A percentile compares a stretch with the other conserved stretches of the same genome.
These are phyloP conservation scores for Spisula subtruncata DNA, from an alignment of 2,888 invertebrate genomes.

Conservation along the genomic window DNA sequence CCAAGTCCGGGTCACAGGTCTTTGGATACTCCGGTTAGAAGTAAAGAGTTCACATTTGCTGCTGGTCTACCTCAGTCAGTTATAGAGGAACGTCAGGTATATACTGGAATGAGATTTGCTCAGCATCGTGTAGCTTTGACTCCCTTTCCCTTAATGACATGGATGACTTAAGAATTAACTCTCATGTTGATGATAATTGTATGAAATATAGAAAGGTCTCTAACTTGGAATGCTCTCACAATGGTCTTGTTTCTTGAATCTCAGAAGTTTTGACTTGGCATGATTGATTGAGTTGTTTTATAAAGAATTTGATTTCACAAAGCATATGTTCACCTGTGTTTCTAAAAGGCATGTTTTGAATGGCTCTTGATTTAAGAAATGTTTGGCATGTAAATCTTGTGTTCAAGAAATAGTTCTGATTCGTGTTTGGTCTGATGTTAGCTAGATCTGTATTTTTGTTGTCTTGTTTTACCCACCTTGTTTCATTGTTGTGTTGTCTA, in stretches of 20 bases:
- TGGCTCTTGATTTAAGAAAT: neutral
- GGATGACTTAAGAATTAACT: neutral
- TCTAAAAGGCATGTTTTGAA: neutral
- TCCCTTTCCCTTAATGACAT: slow-evolving; percentile 36
- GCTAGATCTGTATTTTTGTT: neutral
- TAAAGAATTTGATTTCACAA: neutral
- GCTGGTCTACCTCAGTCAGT: slow-evolving; percentile 56
- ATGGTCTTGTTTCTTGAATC: neutral
- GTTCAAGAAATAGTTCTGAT: neutral
- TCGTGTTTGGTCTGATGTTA: neutral
- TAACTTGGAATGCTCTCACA: slow-evolving; percentile 7
- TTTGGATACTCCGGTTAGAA: slow-evolving; percentile 54
- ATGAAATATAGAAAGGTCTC: neutral
- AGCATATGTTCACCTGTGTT: neutral
- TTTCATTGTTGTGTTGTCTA: neutral
- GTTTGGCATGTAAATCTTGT: neutral
- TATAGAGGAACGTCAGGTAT: slow-evolving; percentile 69
- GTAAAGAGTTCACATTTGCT: slow-evolving; percentile 68
- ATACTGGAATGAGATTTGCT: slow-evolving; percentile 38
- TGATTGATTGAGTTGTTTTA: neutral
- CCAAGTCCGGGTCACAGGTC: slow-evolving; percentile 52
- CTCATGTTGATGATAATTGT: neutral
- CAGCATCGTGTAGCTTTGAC: slow-evolving; percentile 26
- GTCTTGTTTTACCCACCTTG: neutral
- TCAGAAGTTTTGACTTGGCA: neutral